Percentiles rank a stretch among this genome's conserved stretches.
phyloP scores from a whole-genome alignment of 2,888 invertebrate species.

The Griposia aprilina region DNA sequence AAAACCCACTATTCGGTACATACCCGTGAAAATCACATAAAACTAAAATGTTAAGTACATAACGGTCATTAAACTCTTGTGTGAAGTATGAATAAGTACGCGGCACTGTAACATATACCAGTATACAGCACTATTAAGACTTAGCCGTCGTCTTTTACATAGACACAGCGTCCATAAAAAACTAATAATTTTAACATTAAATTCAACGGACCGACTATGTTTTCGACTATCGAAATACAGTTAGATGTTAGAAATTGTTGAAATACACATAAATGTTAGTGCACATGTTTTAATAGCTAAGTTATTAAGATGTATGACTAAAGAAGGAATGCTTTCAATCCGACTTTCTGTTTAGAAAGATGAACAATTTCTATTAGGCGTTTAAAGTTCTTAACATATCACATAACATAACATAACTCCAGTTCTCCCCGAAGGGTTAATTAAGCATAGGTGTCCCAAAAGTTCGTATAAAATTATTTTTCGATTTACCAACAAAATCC shows the following conservation, averaged over 20 bases:
- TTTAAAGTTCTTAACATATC: neutral
- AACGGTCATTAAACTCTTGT: conserved; percentile 48
- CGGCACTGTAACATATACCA: neutral
- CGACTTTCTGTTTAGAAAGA: conserved; percentile 1
- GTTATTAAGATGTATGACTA: neutral
- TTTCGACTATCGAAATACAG: conserved; percentile 45
- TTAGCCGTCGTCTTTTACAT: conserved; percentile 27
- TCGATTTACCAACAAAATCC: neutral
- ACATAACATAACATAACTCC: too few species aligned
- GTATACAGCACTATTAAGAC: conserved; percentile 24
- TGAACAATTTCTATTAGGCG: neutral
- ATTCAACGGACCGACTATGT: conserved; percentile 35
- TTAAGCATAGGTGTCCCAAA: too few species aligned
- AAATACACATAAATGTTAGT: conserved; percentile 13
- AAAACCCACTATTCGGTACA: neutral
- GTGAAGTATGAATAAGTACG: conserved; percentile 40
- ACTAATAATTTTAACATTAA: conserved; percentile 36
- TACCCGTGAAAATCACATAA: conserved; percentile 39
- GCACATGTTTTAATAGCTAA: conserved; percentile 20
- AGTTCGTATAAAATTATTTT: neutral
- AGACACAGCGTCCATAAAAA: conserved; percentile 42
- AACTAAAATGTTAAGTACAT: conserved; percentile 30
- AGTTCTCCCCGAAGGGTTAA: too few species aligned
- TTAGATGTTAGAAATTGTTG: conserved; percentile 34
- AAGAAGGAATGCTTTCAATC: neutral